phyloP scores from a whole-genome alignment of 2,888 invertebrate genomes.

The Drosophila niveifrons region DNA sequence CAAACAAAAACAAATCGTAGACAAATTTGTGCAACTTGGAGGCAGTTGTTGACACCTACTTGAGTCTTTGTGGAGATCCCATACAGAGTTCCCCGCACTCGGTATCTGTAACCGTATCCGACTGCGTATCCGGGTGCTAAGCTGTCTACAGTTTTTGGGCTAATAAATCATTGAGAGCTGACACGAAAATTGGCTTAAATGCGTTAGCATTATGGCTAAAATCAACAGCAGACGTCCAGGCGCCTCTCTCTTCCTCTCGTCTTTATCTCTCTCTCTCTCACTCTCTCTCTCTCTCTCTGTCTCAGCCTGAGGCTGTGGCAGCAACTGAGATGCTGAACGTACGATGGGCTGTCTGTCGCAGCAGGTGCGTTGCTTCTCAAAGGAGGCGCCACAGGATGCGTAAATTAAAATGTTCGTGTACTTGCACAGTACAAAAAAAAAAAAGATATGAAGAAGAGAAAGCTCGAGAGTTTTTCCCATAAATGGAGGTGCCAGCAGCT shows the following conservation, averaged over 20 bases:
- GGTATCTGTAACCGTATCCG: conserved; percentile 14
- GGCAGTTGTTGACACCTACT: conserved; percentile 70
- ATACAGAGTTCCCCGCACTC: background rate
- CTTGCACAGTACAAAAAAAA: conserved; percentile 4
- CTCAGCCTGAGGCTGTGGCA: conserved; percentile 2
- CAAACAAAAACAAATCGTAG: conserved; percentile 62
- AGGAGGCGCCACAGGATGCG: conserved; percentile 55
- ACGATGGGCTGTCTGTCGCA: conserved; percentile 57
- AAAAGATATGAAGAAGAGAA: conserved; percentile 1
- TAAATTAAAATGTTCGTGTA: conserved; percentile 65
- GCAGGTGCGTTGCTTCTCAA: conserved; percentile 76
- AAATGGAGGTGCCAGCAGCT: conserved; percentile 27
- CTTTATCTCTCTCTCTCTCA: too few species aligned
- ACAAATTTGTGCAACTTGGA: conserved; percentile 74
- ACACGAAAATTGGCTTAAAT: conserved; percentile 78
- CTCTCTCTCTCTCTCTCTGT: background rate
- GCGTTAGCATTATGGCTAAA: conserved; percentile 72
- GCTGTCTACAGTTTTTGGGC: conserved; percentile 58
- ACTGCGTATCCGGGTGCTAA: conserved; percentile 44
- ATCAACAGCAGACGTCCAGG: conserved; percentile 68
- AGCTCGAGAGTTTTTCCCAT: conserved; percentile 33
- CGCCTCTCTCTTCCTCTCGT: background rate
- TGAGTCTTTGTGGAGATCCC: conserved; percentile 9
- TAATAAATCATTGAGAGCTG: conserved; percentile 76
- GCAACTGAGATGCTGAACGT: background rate